A percentile compares a stretch with the other conserved stretches of the same genome.
Evolutionary conservation across 2,888 invertebrate genomes (phyloP).

Genomic region (Chironomus tentans): DNA sequence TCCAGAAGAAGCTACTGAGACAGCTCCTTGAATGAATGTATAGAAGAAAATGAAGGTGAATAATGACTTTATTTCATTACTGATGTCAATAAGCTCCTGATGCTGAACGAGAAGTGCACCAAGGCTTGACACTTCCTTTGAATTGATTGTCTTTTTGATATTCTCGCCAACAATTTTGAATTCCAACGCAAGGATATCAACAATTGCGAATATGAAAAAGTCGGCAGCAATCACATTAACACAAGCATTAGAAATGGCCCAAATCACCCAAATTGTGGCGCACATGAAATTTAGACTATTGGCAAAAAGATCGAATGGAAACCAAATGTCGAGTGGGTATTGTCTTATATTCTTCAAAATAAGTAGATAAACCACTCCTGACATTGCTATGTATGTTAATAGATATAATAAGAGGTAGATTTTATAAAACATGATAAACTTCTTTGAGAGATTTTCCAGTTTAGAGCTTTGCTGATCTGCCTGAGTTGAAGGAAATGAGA

Average conservation of each 20-base stretch:
- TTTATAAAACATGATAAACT: background rate
- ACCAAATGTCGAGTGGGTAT: background rate
- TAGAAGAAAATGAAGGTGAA: background rate
- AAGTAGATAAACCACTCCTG: background rate
- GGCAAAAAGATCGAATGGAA: background rate
- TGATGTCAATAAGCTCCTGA: background rate
- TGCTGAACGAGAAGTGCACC: background rate
- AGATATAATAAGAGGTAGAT: background rate
- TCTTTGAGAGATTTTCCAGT: background rate
- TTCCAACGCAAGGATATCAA: background rate
- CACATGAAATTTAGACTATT: background rate
- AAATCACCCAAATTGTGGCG: background rate
- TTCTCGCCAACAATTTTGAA: background rate
- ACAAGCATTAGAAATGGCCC: too few relatives aligned
- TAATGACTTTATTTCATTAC: background rate
- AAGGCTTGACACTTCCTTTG: background rate
- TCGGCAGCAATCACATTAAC: background rate
- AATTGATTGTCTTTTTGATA: background rate
- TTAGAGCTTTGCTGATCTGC: background rate
- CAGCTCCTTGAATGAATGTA: background rate
- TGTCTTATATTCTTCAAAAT: background rate
- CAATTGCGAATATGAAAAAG: background rate
- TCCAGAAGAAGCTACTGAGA: background rate
- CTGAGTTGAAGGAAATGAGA: background rate
- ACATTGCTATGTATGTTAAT: background rate